phyloP scores from a whole-genome alignment of 53 echinoderm and acorn worm genomes.

The Apostichopus leukothele region DNA sequence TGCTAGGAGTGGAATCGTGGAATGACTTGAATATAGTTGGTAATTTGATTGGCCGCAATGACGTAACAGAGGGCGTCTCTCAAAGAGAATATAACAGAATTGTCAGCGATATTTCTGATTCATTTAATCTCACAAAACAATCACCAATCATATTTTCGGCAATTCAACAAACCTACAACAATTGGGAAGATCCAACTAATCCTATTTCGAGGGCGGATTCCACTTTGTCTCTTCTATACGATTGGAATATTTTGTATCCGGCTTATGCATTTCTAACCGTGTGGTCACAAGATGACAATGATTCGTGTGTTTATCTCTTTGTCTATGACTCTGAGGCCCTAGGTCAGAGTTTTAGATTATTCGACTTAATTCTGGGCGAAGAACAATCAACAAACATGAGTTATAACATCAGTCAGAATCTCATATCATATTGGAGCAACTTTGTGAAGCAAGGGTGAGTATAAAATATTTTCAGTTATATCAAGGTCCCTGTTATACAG shows the following conservation, averaged over 20 bases:
- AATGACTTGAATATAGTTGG: background rate
- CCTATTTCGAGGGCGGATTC: background rate
- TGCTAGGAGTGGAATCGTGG: slow-evolving; percentile 10
- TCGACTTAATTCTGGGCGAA: background rate
- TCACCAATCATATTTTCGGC: background rate
- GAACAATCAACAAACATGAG: background rate
- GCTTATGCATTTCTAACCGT: background rate
- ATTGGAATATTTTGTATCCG: background rate
- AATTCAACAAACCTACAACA: slow-evolving; percentile 13
- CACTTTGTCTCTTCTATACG: background rate
- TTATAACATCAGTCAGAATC: background rate
- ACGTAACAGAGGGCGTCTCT: background rate
- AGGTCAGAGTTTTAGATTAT: background rate
- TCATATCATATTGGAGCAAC: background rate
- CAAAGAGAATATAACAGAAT: background rate
- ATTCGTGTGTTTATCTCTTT: background rate
- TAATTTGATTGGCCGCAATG: background rate
- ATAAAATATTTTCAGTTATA: too few species aligned
- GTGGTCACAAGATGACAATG: background rate
- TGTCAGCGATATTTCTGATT: background rate
- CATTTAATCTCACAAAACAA: background rate
- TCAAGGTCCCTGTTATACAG: too few species aligned
- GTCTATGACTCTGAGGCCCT: background rate
- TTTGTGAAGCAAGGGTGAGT: slow-evolving; percentile 4
- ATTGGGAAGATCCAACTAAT: slow-evolving; percentile 19